Evolutionary conservation across 2,113 vertebrate species (phyloP).

Genomic region (Pelusios castaneus): DNA sequence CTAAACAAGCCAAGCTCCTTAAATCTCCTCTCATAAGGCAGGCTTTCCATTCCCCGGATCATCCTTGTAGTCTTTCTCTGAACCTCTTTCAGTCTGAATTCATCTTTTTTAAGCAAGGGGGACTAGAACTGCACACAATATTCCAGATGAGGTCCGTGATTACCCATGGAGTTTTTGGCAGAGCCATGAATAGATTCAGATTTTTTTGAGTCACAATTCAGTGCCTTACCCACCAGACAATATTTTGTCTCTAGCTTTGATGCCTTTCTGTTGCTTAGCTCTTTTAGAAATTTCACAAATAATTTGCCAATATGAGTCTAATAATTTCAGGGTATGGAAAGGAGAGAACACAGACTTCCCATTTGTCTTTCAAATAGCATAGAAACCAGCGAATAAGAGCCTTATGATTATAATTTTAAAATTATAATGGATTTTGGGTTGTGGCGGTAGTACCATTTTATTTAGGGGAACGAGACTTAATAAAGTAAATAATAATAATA

Average conservation of each 20-base stretch:
- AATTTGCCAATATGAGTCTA: not conserved
- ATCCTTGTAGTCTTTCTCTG: too few species aligned
- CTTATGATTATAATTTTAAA: slow-evolving; percentile 43
- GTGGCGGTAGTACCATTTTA: slow-evolving; percentile 52
- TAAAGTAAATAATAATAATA: not conserved
- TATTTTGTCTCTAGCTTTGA: not conserved
- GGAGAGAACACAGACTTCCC: not conserved
- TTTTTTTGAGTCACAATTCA: not conserved
- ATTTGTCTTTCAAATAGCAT: not conserved
- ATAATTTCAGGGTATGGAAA: not conserved
- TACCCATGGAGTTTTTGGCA: not conserved
- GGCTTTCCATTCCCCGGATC: too few species aligned
- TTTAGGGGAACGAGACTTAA: slow-evolving; percentile 54
- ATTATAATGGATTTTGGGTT: slow-evolving; percentile 26
- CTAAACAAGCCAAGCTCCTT: too few species aligned
- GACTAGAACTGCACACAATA: too few species aligned
- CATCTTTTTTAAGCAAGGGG: too few species aligned
- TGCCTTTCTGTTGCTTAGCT: not conserved
- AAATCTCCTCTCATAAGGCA: too few species aligned
- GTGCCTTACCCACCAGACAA: not conserved
- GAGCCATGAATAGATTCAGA: not conserved
- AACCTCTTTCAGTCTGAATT: too few species aligned
- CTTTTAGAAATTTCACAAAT: not conserved
- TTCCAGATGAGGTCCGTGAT: too few species aligned
- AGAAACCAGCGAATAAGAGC: slow-evolving; percentile 36